Evolutionary conservation across 2,113 vertebrate species (phyloP), one percentile per base, ranked within the genome.

Genomic region (Istiophorus platypterus): DNA sequence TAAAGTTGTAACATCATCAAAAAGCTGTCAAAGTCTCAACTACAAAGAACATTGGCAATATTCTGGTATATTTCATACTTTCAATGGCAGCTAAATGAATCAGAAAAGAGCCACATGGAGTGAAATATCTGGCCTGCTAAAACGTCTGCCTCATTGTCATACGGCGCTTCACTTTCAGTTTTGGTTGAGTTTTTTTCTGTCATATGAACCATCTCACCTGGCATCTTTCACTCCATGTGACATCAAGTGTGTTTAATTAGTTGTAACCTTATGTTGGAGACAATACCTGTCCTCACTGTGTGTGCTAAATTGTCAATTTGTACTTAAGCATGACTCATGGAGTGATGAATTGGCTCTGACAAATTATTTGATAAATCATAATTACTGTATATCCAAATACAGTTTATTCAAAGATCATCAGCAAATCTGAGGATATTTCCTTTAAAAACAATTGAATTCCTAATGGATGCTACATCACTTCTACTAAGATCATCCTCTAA

Each of bases 241-340:
- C 80, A 82, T 74, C 71, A 69, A 57, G 56, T 85, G 62, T 83
- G 64, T 92, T 89, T 90, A 91, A 92, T 94, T 94, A 95, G 92
- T 90, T 90, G 84, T 84, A 65, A 87, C 81, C 80, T 81, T 83
- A 88, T 88, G 80, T 87, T 91, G 82, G 65, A 88, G 81, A 63
- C 77, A 88, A 87, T 90, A 91, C 89, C 86, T 93, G 85, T 91
- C 88, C 80, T 76, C 74, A 15, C 69, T 78, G 72, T 80, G 76
- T 81, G 84, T 78, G 85, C 85, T 82, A 87, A 90, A 85, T 80
- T 89, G 86, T 90, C 91, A 90, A 85, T 86, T 91, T 81, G 73
- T 70, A 87, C 85, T 87, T 91, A 84, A 86, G 80, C 84, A 51
- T 86, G 87, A 92, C 88, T 85, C 69, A 56, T 54, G 18, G 59